These are phyloP conservation scores for Spongilla lacustris DNA, from an alignment of 37 sponge, comb jelly and placozoan species.

Conservation along the genomic window DNA sequence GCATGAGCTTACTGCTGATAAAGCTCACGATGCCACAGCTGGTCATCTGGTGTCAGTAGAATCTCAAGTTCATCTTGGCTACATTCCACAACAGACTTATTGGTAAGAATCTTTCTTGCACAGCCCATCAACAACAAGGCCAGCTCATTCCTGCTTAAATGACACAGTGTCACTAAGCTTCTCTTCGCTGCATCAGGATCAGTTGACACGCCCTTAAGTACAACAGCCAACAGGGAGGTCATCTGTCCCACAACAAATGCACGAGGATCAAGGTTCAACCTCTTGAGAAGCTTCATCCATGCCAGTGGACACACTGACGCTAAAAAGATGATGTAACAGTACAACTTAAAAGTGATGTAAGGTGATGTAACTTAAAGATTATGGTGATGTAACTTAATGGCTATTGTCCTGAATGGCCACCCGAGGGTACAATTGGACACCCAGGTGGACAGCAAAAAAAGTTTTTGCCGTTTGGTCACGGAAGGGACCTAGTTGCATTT, in stretches of 20 bases:
- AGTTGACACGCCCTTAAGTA: slow-evolving; percentile 9
- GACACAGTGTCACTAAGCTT: slow-evolving; percentile 24
- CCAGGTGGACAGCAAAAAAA: no score
- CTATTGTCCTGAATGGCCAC: no score
- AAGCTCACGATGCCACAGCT: slow-evolving; percentile 67
- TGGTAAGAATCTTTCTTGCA: slow-evolving; percentile 35
- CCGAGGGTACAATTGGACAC: no score
- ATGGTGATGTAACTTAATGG: no score
- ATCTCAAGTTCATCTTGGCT: slow-evolving; percentile 65
- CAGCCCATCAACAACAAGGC: slow-evolving; percentile 23
- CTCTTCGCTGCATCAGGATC: slow-evolving; percentile 4
- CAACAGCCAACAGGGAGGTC: neutral
- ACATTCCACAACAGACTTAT: slow-evolving; percentile 33
- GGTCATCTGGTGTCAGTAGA: slow-evolving; percentile 49
- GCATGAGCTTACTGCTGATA: slow-evolving; percentile 54
- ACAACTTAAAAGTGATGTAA: no score
- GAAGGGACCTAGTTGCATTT: no score
- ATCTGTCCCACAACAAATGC: slow-evolving; percentile 9
- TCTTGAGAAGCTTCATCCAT: slow-evolving; percentile 50
- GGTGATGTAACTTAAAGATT: no score
- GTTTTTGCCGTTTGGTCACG: no score
- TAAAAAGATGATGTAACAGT: neutral
- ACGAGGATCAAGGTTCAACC: slow-evolving; percentile 18
- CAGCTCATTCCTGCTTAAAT: neutral
- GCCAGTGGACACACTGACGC: slow-evolving; percentile 20